A percentile compares a stretch with the other conserved stretches of the same genome.
These are phyloP conservation scores for Papilio protenor DNA, from an alignment of 2,888 invertebrate genomes.

Conservation along the genomic window DNA sequence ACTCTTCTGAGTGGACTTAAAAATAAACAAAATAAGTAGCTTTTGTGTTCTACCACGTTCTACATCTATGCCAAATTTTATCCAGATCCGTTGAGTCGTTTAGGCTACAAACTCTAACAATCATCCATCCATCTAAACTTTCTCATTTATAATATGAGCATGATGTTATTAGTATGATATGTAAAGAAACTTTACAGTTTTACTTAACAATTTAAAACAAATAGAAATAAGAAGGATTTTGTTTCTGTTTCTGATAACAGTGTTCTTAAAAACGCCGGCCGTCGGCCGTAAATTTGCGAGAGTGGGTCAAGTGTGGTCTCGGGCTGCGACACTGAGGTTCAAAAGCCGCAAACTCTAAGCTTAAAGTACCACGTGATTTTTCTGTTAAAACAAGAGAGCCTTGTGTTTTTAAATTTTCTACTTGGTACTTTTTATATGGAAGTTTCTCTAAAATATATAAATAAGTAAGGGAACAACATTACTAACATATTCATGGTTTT, in stretches of 20 bases:
- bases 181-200: background rate
- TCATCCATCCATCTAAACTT: too few relatives aligned
- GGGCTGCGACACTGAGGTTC: conserved; percentile 32
- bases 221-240: conserved; percentile 7
- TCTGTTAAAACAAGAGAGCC: conserved; percentile 23
- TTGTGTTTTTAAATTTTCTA: conserved; percentile 8
- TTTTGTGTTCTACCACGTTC: too few relatives aligned
- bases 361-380: conserved; percentile 32
- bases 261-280: conserved; percentile 14
- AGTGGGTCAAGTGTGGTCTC: conserved; percentile 41
- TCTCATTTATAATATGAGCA: background rate
- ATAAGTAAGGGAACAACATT: background rate
- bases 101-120: too few relatives aligned
- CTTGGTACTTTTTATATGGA: background rate
- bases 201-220: background rate
- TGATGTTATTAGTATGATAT: background rate
- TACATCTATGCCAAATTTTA: too few relatives aligned
- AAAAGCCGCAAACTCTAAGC: conserved; percentile 35
- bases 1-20: too few relatives aligned
- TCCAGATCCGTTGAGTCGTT: too few relatives aligned
- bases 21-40: too few relatives aligned
- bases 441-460: background rate
- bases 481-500: too few relatives aligned
- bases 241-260: conserved; percentile 29
- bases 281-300: conserved; percentile 35